Evolutionary conservation across 2,113 vertebrate genomes (phyloP).

Genomic region (Xiphophorus hellerii): DNA sequence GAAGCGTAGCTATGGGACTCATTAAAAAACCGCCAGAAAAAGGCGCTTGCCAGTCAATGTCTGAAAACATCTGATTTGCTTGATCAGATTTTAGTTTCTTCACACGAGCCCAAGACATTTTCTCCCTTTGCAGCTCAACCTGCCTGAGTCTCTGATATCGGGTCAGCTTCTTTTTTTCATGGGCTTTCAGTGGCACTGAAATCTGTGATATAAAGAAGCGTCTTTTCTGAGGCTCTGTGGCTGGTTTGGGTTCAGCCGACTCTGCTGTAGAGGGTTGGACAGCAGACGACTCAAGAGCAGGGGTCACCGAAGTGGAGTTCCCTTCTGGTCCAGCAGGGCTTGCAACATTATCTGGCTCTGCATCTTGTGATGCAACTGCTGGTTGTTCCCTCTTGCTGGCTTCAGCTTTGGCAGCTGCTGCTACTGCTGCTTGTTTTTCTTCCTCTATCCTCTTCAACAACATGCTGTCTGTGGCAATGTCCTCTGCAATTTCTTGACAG

Average conservation of each 20-base stretch:
- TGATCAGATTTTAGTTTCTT: slow-evolving; percentile 85
- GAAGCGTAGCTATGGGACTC: slow-evolving; percentile 15
- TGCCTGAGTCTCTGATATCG: slow-evolving; percentile 81
- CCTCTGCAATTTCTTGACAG: slow-evolving; percentile 97
- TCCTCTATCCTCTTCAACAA: slow-evolving; percentile 86
- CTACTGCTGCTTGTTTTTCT: slow-evolving; percentile 59
- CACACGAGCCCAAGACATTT: slow-evolving; percentile 95
- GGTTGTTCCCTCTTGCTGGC: slow-evolving; percentile 46
- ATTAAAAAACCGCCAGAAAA: slow-evolving; percentile 27
- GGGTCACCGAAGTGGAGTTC: slow-evolving; percentile 31
- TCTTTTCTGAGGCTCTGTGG: slow-evolving; percentile 82
- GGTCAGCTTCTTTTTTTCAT: slow-evolving; percentile 85
- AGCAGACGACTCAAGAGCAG: slow-evolving; percentile 47
- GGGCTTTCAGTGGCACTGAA: slow-evolving; percentile 87
- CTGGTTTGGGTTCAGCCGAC: slow-evolving; percentile 33
- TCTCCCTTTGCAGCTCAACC: slow-evolving; percentile 82
- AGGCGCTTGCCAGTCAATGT: slow-evolving; percentile 55
- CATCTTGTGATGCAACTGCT: slow-evolving; percentile 27
- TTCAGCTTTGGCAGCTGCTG: slow-evolving; percentile 27
- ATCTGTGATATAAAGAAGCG: slow-evolving; percentile 95
- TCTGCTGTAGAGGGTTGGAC: slow-evolving; percentile 3
- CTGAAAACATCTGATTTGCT: slow-evolving; percentile 73
- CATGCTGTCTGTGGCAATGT: slow-evolving; percentile 95
- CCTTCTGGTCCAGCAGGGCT: slow-evolving; percentile 59
- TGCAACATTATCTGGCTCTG: slow-evolving; percentile 15